Evolutionary conservation across 2,797 vertebrate species (phyloP).

Genomic region (Bufotes viridis): DNA sequence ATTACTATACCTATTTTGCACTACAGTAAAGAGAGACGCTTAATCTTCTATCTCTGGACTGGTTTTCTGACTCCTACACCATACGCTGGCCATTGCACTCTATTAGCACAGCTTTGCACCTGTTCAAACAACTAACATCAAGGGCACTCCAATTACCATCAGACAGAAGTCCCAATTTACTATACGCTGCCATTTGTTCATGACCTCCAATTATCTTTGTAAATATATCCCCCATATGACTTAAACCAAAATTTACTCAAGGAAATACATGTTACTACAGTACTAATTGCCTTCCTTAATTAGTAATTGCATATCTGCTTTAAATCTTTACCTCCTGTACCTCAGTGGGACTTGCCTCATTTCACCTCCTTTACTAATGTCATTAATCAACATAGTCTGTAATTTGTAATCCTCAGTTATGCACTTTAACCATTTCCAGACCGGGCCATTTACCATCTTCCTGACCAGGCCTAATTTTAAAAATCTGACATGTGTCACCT

Average conservation of each 20-base stretch:
- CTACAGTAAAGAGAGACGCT: no score
- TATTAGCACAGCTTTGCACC: no score
- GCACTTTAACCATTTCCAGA: no score
- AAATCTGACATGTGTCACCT: no score
- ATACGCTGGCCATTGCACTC: no score
- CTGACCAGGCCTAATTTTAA: no score
- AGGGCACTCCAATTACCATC: no score
- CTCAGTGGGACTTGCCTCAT: not conserved
- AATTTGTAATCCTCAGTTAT: not conserved
- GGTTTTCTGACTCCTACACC: no score
- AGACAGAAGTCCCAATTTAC: not conserved
- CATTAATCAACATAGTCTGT: slow-evolving; percentile 27
- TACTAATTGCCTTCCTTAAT: slow-evolving; percentile 24
- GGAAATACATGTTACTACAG: not conserved
- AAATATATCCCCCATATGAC: not conserved
- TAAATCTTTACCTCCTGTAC: slow-evolving; percentile 24
- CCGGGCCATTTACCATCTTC: no score
- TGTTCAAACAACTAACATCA: no score
- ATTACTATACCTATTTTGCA: no score
- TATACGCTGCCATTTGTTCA: not conserved
- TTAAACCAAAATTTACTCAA: slow-evolving; percentile 3
- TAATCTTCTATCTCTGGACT: no score
- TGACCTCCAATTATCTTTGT: slow-evolving; percentile 12
- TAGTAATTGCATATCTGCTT: slow-evolving; percentile 22
- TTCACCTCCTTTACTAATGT: slow-evolving; percentile 10